Evolutionary conservation across 2,113 vertebrate species (phyloP).

Genomic region (Oryzias woworae): DNA sequence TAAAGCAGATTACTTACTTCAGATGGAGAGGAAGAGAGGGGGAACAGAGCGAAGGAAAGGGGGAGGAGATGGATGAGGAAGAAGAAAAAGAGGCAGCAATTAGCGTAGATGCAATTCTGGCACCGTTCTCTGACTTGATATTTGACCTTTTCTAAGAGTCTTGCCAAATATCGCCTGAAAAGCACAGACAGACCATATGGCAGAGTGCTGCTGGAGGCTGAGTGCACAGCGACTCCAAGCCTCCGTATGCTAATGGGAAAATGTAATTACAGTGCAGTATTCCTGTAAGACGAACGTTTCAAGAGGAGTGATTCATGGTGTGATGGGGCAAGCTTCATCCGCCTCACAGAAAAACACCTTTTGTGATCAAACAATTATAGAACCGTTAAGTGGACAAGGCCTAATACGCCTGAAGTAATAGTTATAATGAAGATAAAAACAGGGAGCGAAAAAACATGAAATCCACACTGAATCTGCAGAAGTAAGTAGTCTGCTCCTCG

Average conservation of each 20-base stretch:
- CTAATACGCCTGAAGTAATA: conserved; percentile 19
- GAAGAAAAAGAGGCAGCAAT: conserved; percentile 61
- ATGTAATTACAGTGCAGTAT: conserved; percentile 73
- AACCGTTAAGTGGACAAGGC: conserved; percentile 35
- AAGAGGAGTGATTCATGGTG: conserved; percentile 51
- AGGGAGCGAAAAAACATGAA: conserved; percentile 6
- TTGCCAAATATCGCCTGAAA: conserved; percentile 70
- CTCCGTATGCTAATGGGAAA: conserved; percentile 70
- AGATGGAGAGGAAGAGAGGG: conserved; percentile 38
- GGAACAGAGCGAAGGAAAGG: conserved; percentile 18
- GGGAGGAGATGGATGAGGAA: conserved; percentile 47
- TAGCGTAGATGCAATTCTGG: conserved; percentile 75
- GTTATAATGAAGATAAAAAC: conserved; percentile 12
- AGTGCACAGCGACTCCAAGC: conserved; percentile 63
- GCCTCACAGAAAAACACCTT: conserved; percentile 38
- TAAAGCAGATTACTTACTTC: conserved; percentile 77
- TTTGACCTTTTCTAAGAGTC: conserved; percentile 75
- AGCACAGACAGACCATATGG: conserved; percentile 74
- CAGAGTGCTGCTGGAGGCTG: conserved; percentile 71
- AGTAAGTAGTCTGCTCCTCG: conserved; percentile 18
- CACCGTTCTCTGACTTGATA: conserved; percentile 73
- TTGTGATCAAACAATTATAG: conserved; percentile 31
- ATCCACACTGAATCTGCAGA: conserved; percentile 4
- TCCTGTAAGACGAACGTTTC: conserved; percentile 70
- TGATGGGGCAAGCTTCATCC: conserved; percentile 38